These are phyloP conservation scores for Oostethus manadensis DNA, from an alignment of 2,113 vertebrate genomes.

Conservation along the genomic window DNA sequence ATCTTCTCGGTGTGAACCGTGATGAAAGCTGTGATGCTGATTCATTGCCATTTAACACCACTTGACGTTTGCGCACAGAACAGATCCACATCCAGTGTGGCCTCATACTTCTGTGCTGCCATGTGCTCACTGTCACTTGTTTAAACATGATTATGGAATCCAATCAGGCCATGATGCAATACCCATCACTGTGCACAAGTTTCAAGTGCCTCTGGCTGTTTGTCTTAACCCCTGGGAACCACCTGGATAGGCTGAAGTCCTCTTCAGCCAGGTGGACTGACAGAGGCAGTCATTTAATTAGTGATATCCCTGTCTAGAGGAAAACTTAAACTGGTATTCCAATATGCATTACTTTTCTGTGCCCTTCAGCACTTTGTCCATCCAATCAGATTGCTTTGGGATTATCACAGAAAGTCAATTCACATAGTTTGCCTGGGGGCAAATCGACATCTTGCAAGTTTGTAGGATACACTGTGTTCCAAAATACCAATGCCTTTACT, in stretches of 20 bases:
- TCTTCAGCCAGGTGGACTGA: slow-evolving; percentile 46
- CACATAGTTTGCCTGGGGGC: too few species aligned
- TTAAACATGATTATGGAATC: slow-evolving; percentile 50
- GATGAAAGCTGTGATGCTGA: slow-evolving; percentile 22
- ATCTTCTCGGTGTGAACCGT: not conserved
- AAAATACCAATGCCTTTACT: slow-evolving; percentile 18
- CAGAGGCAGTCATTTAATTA: not conserved
- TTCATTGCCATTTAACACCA: slow-evolving; percentile 54
- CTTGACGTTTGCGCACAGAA: slow-evolving; percentile 36
- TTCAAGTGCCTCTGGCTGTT: slow-evolving; percentile 44
- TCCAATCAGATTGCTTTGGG: too few species aligned
- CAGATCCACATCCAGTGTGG: slow-evolving; percentile 33
- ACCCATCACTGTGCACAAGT: slow-evolving; percentile 31
- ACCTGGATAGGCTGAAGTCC: slow-evolving; percentile 33
- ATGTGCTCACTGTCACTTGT: slow-evolving; percentile 48
- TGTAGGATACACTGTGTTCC: too few species aligned
- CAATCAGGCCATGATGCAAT: slow-evolving; percentile 16
- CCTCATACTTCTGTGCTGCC: slow-evolving; percentile 42
- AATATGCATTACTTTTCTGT: too few species aligned
- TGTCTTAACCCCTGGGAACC: slow-evolving; percentile 40
- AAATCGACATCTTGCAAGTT: too few species aligned
- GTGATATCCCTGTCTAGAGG: not conserved
- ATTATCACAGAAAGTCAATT: too few species aligned
- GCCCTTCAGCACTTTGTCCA: too few species aligned
- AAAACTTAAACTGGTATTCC: not conserved